Percentiles rank a stretch among this genome's conserved stretches.
Conservation (phyloP, 2,797 vertebrate species). For the Notolabrus celidotus region DNA sequence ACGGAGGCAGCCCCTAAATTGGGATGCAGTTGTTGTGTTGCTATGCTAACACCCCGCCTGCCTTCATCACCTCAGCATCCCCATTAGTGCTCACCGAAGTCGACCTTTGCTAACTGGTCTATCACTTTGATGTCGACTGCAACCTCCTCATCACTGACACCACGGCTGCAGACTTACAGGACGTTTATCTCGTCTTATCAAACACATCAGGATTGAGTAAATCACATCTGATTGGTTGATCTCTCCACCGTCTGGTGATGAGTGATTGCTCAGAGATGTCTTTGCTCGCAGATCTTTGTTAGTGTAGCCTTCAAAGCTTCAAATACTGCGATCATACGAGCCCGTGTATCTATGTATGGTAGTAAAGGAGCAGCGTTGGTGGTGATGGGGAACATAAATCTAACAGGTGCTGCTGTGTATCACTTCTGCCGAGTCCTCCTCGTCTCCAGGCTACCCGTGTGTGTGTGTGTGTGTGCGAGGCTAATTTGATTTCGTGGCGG, state of each 20-base stretch:
- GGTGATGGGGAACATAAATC: constrained; percentile 38
- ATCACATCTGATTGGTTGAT: not conserved
- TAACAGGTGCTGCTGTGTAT: not conserved
- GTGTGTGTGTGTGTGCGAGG: not conserved
- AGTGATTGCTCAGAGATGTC: constrained; percentile 16
- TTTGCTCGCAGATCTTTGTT: constrained; percentile 29
- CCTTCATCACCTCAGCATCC: not conserved
- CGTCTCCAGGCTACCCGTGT: not conserved
- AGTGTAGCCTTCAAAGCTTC: constrained; percentile 5
- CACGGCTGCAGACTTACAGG: not conserved
- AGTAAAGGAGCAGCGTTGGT: not conserved
- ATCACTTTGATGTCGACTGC: too few species aligned
- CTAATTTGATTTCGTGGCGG: constrained; percentile 66
- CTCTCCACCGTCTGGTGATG: not conserved
- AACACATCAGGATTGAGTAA: not conserved
- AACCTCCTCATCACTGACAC: not conserved
- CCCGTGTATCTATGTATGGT: constrained; percentile 26
- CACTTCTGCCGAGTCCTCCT: not conserved
- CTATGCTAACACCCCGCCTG: not conserved
- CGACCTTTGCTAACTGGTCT: not conserved
- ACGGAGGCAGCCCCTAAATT: not conserved
- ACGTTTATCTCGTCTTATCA: not conserved
- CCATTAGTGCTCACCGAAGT: not conserved
- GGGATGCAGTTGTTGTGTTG: not conserved
- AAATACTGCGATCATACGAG: constrained; percentile 8